Conservation (phyloP, 1,140 invertebrate genomes). For the Pemphigus obesinymphae region DNA sequence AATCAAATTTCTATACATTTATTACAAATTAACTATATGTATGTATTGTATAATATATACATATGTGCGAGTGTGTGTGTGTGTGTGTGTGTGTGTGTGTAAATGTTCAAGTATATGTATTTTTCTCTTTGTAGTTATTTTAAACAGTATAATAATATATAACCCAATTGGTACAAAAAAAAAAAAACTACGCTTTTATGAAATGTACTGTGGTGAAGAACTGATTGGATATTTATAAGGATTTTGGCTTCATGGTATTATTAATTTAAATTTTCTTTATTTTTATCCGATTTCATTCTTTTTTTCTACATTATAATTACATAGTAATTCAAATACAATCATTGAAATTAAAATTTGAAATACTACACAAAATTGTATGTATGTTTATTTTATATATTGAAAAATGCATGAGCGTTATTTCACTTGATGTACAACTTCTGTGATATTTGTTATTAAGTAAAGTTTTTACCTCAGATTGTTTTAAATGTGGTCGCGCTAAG, state of each 20-base stretch:
- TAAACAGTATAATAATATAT: background rate
- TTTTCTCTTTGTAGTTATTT: background rate
- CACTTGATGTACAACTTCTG: slow-evolving; percentile 34
- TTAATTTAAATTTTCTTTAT: background rate
- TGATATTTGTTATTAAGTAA: slow-evolving; percentile 38
- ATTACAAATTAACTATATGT: background rate
- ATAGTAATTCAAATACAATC: background rate
- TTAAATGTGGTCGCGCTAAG: slow-evolving; percentile 4
- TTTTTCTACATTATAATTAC: background rate
- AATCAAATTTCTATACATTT: background rate
- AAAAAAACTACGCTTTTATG: background rate
- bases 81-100: background rate
- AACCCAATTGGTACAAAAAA: background rate
- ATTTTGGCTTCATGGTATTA: background rate
- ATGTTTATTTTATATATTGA: background rate
- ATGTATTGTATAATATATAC: background rate
- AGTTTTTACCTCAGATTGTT: slow-evolving; percentile 28
- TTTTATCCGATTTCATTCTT: background rate
- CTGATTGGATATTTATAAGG: background rate
- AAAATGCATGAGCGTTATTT: slow-evolving; percentile 8
- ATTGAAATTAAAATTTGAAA: background rate
- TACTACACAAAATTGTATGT: background rate
- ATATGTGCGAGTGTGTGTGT: background rate
- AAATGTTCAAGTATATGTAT: background rate
- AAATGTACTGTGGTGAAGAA: background rate